Base-by-base conservation (phyloP, 2,797 vertebrate genomes). In the Fistularia tabacaria region DNA sequence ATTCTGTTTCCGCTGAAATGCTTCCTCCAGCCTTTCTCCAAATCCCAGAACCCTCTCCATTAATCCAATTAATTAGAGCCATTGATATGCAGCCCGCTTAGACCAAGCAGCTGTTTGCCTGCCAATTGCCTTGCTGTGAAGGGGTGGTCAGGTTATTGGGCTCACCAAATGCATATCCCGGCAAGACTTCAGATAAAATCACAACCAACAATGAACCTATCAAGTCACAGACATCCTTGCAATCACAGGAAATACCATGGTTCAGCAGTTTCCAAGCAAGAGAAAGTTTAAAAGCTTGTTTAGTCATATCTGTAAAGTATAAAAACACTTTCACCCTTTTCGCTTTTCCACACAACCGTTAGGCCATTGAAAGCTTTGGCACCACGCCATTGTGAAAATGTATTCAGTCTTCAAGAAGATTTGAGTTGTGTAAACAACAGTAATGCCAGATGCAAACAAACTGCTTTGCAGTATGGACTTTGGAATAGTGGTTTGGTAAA, bases 1-100 rank as follows among this genome's bases (percentile, higher is more conserved):
- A 91, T 91, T 91, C 90, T 83, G 90, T 87, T 92, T 92, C 92
- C 92, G 90, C 89, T 92, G 91, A 94, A 93, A 93, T 84, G 88
- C 92, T 91, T 86, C 88, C 91, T 87, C 83, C 82, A 92, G 91
- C 90, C 91, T 92, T 77, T 81, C 76, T 92, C 92, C 87, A 93
- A 91, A 94, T 93, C 93, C 91, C 91, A 91, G 90, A 92, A 90
- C 91, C 92, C 92, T 91, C 91, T 91, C 93, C 92, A 94, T 95
- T 96, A 96, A 96, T 95, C 94, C 93, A 95, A 95, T 95, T 95
- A 97, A 97, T 95, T 96, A 95, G 92, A 91, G 91, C 92, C 85
- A 89, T 92, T 92, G 93, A 94, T 93, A 91, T 88, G 90, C 77
- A 83, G 86, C 86, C 90, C 86, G 91, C 89, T 92, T 91, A 91